Evolutionary conservation across 2,888 invertebrate genomes (phyloP).

Genomic region (Megastigmus dorsalis): DNA sequence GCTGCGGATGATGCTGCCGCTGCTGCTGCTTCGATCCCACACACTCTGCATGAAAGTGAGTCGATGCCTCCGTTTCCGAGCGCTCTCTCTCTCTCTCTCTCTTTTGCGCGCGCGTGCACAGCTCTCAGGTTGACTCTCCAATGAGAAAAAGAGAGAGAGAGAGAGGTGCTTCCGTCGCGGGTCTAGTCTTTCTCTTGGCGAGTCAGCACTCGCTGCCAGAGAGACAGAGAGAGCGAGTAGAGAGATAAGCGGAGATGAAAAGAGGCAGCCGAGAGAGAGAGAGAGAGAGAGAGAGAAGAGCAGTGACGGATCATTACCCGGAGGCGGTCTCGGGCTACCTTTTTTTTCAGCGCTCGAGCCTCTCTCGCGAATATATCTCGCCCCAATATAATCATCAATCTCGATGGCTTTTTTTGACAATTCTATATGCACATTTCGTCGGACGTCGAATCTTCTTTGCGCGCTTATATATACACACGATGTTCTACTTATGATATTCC

Average conservation of each 20-base stretch:
- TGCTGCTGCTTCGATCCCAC: conserved; percentile 9
- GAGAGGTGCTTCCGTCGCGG: conserved; percentile 19
- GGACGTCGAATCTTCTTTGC: conserved; percentile 7
- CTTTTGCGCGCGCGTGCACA: too few species aligned
- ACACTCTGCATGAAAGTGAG: conserved; percentile 32
- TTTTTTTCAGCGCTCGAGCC: neutral
- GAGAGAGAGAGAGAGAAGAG: conserved; percentile 50
- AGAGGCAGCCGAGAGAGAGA: conserved; percentile 1
- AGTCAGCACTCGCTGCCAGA: neutral
- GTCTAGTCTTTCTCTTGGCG: conserved; percentile 8
- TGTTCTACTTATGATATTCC: too few species aligned
- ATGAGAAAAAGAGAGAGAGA: too few species aligned
- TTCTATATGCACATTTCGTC: conserved; percentile 15
- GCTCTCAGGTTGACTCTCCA: too few species aligned
- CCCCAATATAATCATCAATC: conserved; percentile 38
- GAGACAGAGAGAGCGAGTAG: neutral
- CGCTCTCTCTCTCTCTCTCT: too few species aligned
- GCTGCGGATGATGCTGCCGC: neutral
- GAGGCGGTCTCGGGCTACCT: conserved; percentile 56
- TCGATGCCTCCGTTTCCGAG: conserved; percentile 6
- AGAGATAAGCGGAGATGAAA: neutral
- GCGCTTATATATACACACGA: too few species aligned
- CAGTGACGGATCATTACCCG: conserved; percentile 65
- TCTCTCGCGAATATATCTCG: neutral
- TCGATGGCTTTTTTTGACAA: conserved; percentile 42